A percentile compares a stretch with the other conserved stretches of the same genome.
Conservation (phyloP, 1,140 invertebrate genomes). For the Brachionus asplanchnoidis region DNA sequence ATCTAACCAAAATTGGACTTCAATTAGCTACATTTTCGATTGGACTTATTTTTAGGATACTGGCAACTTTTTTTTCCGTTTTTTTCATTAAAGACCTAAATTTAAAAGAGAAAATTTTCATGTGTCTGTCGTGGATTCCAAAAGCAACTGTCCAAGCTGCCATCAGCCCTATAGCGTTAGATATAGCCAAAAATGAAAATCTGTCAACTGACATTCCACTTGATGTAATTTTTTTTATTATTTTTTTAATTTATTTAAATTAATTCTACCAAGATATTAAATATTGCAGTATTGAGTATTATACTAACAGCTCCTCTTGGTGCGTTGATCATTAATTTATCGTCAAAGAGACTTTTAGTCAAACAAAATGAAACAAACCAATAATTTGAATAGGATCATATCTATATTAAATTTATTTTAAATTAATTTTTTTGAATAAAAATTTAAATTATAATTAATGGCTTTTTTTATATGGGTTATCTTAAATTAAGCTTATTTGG, state of each 20-base stretch:
- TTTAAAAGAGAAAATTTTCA: slow-evolving; percentile 85
- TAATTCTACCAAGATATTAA: slow-evolving; percentile 59
- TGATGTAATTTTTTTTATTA: slow-evolving; percentile 37
- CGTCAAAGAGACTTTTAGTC: too few species aligned
- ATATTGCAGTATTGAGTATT: slow-evolving; percentile 78
- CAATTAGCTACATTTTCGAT: slow-evolving; percentile 57
- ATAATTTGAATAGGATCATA: too few species aligned
- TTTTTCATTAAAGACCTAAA: slow-evolving; percentile 67
- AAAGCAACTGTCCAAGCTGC: slow-evolving; percentile 74
- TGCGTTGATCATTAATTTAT: too few species aligned
- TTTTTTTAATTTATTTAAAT: not conserved
- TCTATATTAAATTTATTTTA: too few species aligned
- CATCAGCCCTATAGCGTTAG: slow-evolving; percentile 59
- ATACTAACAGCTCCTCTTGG: slow-evolving; percentile 82
- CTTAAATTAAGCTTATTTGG: too few species aligned
- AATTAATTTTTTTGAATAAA: too few species aligned
- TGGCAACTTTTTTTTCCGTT: slow-evolving; percentile 62
- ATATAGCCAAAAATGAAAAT: slow-evolving; percentile 60
- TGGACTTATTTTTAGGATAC: slow-evolving; percentile 61
- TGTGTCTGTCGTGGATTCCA: slow-evolving; percentile 81
- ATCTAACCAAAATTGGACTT: slow-evolving; percentile 48
- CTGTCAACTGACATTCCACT: not conserved
- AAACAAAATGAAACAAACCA: too few species aligned
- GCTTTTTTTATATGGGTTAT: too few species aligned
- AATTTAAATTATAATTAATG: too few species aligned